Conservation (phyloP, 35 echinoderm and acorn worm genomes). For the Heliocidaris tuberculata region DNA sequence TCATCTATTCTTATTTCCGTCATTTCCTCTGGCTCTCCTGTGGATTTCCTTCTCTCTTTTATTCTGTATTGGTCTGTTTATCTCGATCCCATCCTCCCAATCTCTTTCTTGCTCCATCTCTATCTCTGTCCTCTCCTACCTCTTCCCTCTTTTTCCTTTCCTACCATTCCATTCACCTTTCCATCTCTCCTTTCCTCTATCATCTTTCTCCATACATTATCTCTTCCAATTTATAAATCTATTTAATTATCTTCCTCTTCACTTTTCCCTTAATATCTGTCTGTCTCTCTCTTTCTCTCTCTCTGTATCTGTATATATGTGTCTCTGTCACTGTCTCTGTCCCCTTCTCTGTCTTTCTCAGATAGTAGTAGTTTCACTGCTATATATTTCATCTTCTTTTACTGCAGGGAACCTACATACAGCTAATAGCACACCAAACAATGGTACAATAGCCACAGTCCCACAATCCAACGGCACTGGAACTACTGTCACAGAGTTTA, state of each 20-base stretch:
- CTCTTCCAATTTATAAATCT: not conserved
- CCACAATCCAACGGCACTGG: not conserved
- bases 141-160: not conserved
- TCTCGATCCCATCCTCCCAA: not conserved
- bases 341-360: too few species aligned
- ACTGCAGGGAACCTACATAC: not conserved
- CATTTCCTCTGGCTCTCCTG: not conserved
- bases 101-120: not conserved
- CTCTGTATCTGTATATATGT: too few species aligned
- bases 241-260: too few species aligned
- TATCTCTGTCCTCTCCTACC: not conserved
- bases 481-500: conserved; percentile 23
- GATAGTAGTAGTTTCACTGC: too few species aligned
- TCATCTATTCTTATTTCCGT: not conserved
- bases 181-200: not conserved
- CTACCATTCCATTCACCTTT: not conserved
- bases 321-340: too few species aligned
- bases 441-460: not conserved
- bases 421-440: not conserved
- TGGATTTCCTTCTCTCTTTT: not conserved
- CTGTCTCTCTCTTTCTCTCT: too few species aligned
- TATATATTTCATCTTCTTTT: not conserved
- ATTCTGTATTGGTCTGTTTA: not conserved
- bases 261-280: too few species aligned
- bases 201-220: not conserved